Base-by-base conservation (phyloP, 2,888 invertebrate species). In the Schizaphis graminum region DNA sequence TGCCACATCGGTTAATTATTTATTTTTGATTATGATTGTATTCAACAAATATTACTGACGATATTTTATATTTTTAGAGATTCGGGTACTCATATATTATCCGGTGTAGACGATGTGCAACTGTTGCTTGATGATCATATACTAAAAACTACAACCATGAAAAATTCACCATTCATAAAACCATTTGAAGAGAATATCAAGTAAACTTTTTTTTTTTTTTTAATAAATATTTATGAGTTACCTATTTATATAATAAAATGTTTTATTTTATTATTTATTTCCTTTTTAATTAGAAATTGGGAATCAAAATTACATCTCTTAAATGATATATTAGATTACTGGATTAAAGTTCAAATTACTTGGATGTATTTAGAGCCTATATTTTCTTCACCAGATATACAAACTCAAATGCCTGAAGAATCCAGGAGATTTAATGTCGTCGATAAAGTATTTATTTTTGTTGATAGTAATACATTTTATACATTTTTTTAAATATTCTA, bases 301-400 rank as follows among this genome's bases (percentile, higher is more conserved):
- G 99, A 99, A 96, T 96, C 97, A 0, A 99, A 98, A 95, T 96
- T 99, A 91, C 96, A 98, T 95, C 96, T 98, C 16, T 96, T 99
- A 3, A 99, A 99, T 96, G 99, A 99, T 95, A 98, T 99, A 95
- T 96, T 99, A 95, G 99, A 99, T 95, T 98, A 99, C 95, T 99
- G 99, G 99, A 96, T 99, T 91, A 98, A 98, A 95, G 99, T 99
- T 3, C 99, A 99, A 96, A 97, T 98, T 11, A 99, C 99, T 13
- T 99, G 99, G 99, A 98, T 99, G 97, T 99, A 99, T 96, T 96
- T 99, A 95, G 99, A 99, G 95, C 99, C 99, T 0, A 99, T 99
- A 95, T 99, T 99, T 96, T 98, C 98, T 91, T 99, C 99, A 0
- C 99, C 99, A 95, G 99, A 99, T 96, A 99, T 99, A 94, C 98